Base-by-base conservation (phyloP, 1,140 invertebrate genomes). In the Philotrypesis tridentata region DNA sequence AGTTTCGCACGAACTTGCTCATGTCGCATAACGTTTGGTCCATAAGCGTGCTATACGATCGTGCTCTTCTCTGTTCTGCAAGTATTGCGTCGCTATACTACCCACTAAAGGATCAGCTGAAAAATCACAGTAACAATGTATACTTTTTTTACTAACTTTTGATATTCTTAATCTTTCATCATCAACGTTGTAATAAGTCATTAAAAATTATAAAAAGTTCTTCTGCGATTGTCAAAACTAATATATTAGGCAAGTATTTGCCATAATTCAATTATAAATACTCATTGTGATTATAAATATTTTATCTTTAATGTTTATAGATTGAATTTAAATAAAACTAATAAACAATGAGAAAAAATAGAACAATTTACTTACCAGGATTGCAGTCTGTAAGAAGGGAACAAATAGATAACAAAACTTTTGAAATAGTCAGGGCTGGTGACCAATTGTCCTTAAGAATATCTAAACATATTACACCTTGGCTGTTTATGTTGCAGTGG, bases 1-100 rank as follows among this genome's bases (percentile, higher is more conserved):
- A 78, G 74, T 71, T 79, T 65, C 33, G n/a, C 25, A 21, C 29
- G 31, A 79, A 86, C 2, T 83, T 85, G 89, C 88, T 97, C 96
- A 98, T 94, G 97, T 98, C 79, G 98, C 97, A 91, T 98, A 99
- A 87, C 98, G 95, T 92, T 99, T 99, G 86, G 98, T 99, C 98
- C 98, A 99, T 85, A 98, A 95, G 89, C 98, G 95, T 84, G 98
- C 98, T 91, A 98, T 98, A 89, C 97, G 95, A 93, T 99, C 98
- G 89, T 99, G 98, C 91, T 99, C 98, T 92, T 98, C 97, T 78
- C 98, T 94, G 93, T 99, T 99, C 91, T 98, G 97, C 85, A 99
- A 93, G 93, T 98, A 99, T 94, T 99, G 98, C 84, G 97, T 98
- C 55, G 98, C 98, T 93, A 99, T 99, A 91, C 97, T 99, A 79